phyloP scores from a whole-genome alignment of 2,797 vertebrate genomes.

The Capromys pilorides region DNA sequence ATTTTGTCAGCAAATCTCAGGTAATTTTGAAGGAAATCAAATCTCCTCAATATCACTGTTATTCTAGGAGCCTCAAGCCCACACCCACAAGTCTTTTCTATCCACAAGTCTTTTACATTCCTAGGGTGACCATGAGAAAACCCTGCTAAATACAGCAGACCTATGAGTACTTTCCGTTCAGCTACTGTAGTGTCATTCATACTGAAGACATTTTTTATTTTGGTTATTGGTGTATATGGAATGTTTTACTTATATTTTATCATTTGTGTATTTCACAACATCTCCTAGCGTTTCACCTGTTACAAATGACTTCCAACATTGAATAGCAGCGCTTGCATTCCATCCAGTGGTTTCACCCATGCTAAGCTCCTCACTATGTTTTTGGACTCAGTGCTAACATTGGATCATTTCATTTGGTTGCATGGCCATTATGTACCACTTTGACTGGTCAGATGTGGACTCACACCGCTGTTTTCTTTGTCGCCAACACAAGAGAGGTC shows the following conservation, averaged over 20 bases:
- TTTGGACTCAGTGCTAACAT: not conserved
- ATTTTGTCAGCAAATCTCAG: not conserved
- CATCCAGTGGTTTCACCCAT: not conserved
- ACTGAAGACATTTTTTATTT: not conserved
- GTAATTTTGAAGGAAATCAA: not conserved
- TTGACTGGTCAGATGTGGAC: not conserved
- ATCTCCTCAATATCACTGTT: not conserved
- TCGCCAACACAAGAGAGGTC: too few relatives aligned
- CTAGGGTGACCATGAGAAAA: not conserved
- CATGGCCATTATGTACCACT: not conserved
- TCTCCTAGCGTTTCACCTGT: not conserved
- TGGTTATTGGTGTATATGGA: not conserved
- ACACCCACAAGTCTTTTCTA: not conserved
- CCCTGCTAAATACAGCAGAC: not conserved
- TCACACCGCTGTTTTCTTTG: not conserved
- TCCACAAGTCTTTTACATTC: not conserved
- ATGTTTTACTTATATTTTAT: not conserved
- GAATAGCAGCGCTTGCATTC: not conserved
- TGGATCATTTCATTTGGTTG: not conserved
- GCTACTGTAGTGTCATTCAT: not conserved
- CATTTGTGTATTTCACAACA: not conserved
- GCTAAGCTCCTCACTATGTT: not conserved
- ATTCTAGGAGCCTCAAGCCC: not conserved
- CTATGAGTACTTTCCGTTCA: not conserved
- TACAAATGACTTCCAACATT: not conserved